Evolutionary conservation across 2,113 vertebrate species (phyloP).

Genomic region (Silurus meridionalis): DNA sequence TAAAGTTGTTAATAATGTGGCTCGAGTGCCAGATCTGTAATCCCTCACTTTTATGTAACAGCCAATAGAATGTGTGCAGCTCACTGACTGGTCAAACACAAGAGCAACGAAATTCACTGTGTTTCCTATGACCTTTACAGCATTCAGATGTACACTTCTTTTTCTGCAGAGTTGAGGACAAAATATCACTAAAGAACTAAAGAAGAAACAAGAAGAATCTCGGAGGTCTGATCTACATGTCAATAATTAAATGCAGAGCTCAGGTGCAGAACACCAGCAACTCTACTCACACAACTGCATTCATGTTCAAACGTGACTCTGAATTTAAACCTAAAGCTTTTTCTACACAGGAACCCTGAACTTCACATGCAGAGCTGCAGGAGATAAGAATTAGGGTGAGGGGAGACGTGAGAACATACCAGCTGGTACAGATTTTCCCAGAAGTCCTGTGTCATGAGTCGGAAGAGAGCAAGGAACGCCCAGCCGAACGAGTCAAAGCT

Average conservation of each 20-base stretch:
- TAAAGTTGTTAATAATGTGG: background rate
- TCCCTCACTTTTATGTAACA: background rate
- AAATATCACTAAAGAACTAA: background rate
- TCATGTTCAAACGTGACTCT: background rate
- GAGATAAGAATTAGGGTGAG: background rate
- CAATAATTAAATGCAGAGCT: background rate
- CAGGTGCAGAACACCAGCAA: background rate
- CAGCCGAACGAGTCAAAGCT: slow-evolving; percentile 98
- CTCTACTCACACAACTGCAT: background rate
- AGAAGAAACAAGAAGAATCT: too few relatives aligned
- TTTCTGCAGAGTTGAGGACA: background rate
- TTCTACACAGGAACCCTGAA: background rate
- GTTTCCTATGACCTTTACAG: too few relatives aligned
- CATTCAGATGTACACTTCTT: background rate
- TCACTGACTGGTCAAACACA: background rate
- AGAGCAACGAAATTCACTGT: background rate
- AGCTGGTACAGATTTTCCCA: slow-evolving; percentile 98
- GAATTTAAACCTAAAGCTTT: background rate
- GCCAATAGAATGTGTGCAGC: background rate
- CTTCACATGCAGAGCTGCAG: background rate
- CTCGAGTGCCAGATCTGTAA: background rate
- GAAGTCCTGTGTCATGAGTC: slow-evolving; percentile 99
- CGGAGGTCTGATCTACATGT: background rate
- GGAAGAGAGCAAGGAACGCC: slow-evolving; percentile 96
- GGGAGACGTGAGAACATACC: slow-evolving; percentile 63